Percentiles rank a stretch among this genome's conserved stretches.
Evolutionary conservation across 2,888 invertebrate genomes (phyloP).

Genomic region (Drosophila peninsularis): DNA sequence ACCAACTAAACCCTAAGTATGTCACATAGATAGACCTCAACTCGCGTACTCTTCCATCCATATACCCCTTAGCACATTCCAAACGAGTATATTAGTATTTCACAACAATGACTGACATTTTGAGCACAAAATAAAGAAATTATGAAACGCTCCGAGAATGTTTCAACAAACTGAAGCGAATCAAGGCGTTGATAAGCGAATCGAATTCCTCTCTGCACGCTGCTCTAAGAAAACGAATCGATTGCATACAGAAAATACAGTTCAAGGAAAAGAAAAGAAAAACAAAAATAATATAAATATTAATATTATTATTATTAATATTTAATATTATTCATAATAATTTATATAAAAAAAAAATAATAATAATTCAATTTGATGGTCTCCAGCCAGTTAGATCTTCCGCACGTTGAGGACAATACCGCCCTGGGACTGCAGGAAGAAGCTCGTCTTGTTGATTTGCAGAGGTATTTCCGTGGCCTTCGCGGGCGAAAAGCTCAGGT

Average conservation of each 20-base stretch:
- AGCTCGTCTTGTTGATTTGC: slow-evolving; percentile 55
- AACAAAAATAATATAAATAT: neutral
- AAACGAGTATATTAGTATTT: neutral
- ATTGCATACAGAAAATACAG: neutral
- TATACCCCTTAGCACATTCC: neutral
- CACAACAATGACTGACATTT: slow-evolving; percentile 34
- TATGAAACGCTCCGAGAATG: neutral
- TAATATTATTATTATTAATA: neutral
- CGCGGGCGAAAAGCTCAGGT: slow-evolving; percentile 71
- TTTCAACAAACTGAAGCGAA: slow-evolving; percentile 7
- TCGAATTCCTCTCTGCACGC: slow-evolving; percentile 9
- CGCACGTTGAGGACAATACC: slow-evolving; percentile 77
- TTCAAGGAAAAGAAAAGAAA: neutral
- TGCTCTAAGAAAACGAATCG: neutral
- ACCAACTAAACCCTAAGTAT: neutral
- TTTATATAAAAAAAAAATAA: too few relatives aligned
- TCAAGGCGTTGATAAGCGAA: slow-evolving; percentile 35
- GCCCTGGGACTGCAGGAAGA: slow-evolving; percentile 67
- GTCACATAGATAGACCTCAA: neutral
- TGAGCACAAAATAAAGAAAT: slow-evolving; percentile 7
- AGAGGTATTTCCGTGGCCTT: slow-evolving; percentile 73
- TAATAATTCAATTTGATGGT: neutral
- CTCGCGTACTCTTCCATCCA: neutral
- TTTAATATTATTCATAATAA: neutral
- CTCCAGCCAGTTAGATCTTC: too few relatives aligned